These are phyloP conservation scores for Hydrozoanthus gracilis DNA, from an alignment of 92 coral and sea anemone genomes.

Conservation along the genomic window DNA sequence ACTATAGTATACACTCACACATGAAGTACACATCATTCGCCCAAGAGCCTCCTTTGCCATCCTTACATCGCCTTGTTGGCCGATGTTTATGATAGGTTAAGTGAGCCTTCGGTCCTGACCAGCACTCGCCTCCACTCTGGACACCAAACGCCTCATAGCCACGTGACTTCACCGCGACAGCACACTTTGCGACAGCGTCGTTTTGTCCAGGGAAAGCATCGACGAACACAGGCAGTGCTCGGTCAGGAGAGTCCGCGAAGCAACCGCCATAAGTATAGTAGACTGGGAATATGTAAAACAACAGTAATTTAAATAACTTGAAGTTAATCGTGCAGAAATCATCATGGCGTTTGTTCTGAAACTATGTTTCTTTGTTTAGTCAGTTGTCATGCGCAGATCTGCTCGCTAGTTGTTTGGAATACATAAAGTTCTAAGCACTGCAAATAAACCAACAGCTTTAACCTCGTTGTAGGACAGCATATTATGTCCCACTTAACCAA, in stretches of 20 bases:
- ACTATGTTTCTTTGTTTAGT: no score
- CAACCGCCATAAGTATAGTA: conserved; percentile 15
- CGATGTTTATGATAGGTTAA: conserved; percentile 46
- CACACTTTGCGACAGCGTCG: conserved; percentile 39
- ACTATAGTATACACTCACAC: neutral
- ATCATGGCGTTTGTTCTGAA: no score
- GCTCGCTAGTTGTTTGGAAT: no score
- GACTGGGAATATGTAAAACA: neutral
- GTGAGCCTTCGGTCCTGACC: conserved; percentile 53
- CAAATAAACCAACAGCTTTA: no score
- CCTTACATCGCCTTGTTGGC: conserved; percentile 15
- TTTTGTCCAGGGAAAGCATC: conserved; percentile 21
- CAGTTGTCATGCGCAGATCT: no score
- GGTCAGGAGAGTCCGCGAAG: neutral
- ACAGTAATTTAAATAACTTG: no score
- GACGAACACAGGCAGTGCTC: conserved; percentile 19
- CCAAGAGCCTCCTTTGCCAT: conserved; percentile 38
- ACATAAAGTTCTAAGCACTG: no score
- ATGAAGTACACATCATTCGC: conserved; percentile 43
- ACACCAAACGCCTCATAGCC: conserved; percentile 26
- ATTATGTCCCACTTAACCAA: no score
- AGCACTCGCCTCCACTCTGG: conserved; percentile 56
- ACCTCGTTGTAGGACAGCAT: no score
- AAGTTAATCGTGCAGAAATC: no score
- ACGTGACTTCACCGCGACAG: conserved; percentile 20